Evolutionary conservation across 2,797 vertebrate species (phyloP), one percentile per base, ranked within the genome.

Genomic region (Notamacropus eugenii): DNA sequence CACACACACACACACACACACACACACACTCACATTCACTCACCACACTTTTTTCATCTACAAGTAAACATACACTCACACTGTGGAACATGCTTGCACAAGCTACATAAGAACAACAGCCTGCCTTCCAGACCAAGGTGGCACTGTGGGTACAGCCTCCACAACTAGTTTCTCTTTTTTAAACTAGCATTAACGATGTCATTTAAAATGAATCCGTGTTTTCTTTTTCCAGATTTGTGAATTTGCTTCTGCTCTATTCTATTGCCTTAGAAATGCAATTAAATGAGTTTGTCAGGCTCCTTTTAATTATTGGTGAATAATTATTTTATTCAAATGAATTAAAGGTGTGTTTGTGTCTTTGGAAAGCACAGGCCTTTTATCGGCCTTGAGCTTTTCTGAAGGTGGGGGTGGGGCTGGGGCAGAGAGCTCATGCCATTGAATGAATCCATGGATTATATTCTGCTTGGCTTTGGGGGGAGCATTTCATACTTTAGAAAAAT

Each of bases 271-370:
- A 55, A 94, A 95, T 74, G 13, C 2, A 94, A n/a, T 95, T 97
- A 94, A 97, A 97, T 97, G 96, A 96, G 90, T 58, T 93, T 94
- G 90, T 93, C 95, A 93, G 55, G 82, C 40, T 92, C 46, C 90
- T 96, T 97, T 97, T 93, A 95, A 96, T 96, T 97, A 97, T 95
- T 97, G 93, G 95, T 91, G 95, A 91, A 55, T 95, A 91, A 55
- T 96, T 96, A 93, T 94, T 98, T 98, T 96, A 94, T 97, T 97
- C 91, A 97, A 91, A 40, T 90, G 54, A 98, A 95, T 96, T 95
- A 95, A 95, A 96, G 58, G 58, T 95, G 54, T 40, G 92, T 96
- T 97, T 97, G 40, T 97, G 91, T 96, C 91, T n/a, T 91, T 55
- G 93, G 92, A 94, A 93, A 91, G 54, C 28, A 82, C 96, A 95